phyloP scores from a whole-genome alignment of 2,797 vertebrate genomes.

The Mormyrus proboscirostris region DNA sequence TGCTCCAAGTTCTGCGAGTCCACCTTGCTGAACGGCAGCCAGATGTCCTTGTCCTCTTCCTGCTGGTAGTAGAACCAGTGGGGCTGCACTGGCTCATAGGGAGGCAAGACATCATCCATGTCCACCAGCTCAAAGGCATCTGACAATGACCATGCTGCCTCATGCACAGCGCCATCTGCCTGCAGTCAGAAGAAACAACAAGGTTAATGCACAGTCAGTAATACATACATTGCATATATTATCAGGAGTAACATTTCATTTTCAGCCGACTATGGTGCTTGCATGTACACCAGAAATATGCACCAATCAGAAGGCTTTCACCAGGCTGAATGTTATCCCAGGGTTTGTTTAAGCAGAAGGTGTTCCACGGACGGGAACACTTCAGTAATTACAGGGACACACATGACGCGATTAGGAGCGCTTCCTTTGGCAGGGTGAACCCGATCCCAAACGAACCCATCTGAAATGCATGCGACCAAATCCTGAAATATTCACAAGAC shows the following conservation, averaged over 20 bases:
- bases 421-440: background rate
- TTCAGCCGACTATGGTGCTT: background rate
- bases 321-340: background rate
- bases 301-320: background rate
- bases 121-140: constrained; percentile 68
- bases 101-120: constrained; percentile 52
- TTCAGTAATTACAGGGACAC: background rate
- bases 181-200: background rate
- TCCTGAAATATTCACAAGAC: background rate
- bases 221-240: background rate
- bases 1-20: constrained; percentile 80
- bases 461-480: background rate
- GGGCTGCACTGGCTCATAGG: constrained; percentile 47
- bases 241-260: background rate
- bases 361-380: background rate
- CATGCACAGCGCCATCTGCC: constrained; percentile 28
- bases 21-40: constrained; percentile 81
- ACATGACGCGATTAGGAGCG: background rate
- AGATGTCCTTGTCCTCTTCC: constrained; percentile 64
- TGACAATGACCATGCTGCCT: constrained; percentile 56
- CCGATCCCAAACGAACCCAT: background rate
- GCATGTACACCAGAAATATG: background rate
- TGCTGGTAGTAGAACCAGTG: constrained; percentile 87
- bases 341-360: background rate
- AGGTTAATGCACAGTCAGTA: background rate